Percentiles rank a stretch among this genome's conserved stretches.
These are phyloP conservation scores for Torymus auratus DNA, from an alignment of 2,888 invertebrate species.

Conservation along the genomic window DNA sequence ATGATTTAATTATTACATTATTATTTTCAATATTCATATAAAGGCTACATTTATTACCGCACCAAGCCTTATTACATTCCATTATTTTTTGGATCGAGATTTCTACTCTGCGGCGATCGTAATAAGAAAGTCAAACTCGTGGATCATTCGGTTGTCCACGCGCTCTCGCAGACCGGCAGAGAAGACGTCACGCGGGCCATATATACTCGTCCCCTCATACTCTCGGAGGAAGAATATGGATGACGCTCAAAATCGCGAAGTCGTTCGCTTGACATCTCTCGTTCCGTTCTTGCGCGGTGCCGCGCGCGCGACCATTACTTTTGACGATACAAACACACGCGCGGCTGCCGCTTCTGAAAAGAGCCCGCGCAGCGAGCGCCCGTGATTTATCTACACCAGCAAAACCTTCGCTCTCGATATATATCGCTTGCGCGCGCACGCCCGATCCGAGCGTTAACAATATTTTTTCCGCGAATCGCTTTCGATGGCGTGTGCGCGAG, in stretches of 20 bases:
- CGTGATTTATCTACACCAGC: conserved; percentile 47
- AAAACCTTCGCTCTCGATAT: conserved; percentile 24
- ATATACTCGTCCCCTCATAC: too few species aligned
- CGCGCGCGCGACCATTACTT: conserved; percentile 65
- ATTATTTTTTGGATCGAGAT: too few species aligned
- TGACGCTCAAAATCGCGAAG: conserved; percentile 49
- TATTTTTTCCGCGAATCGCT: conserved; percentile 36
- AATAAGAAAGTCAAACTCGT: too few species aligned
- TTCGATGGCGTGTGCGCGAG: conserved; percentile 1
- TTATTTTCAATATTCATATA: too few species aligned
- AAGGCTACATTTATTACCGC: too few species aligned
- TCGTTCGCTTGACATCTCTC: conserved; percentile 45
- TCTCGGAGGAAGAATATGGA: conserved; percentile 34
- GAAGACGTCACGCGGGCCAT: too few species aligned
- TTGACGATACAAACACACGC: conserved; percentile 56
- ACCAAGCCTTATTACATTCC: too few species aligned
- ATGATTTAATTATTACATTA: too few species aligned
- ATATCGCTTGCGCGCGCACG: conserved; percentile 5
- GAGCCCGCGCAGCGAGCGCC: not conserved
- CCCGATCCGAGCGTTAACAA: conserved; percentile 32
- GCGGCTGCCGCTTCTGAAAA: conserved; percentile 3
- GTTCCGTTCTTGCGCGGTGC: conserved; percentile 19
- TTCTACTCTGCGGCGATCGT: too few species aligned
- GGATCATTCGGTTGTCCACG: too few species aligned
- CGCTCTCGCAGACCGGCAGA: too few species aligned